Evolutionary conservation across 2,797 vertebrate genomes (phyloP).

Genomic region (Enteromius mattozi): DNA sequence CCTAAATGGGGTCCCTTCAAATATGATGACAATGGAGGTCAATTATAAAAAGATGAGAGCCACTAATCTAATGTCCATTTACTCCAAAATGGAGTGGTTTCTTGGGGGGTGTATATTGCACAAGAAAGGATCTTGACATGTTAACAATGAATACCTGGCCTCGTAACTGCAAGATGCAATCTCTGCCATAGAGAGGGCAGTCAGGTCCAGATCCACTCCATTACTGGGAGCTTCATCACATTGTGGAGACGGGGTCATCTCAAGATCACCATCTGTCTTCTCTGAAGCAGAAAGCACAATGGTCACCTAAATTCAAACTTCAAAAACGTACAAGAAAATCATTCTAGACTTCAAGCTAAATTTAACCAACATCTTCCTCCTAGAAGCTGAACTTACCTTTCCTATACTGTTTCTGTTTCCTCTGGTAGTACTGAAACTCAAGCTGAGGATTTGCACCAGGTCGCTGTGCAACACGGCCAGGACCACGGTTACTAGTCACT

Average conservation of each 20-base stretch:
- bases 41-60: not conserved
- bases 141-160: constrained; percentile 84
- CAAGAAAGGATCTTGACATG: not conserved
- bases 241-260: constrained; percentile 79
- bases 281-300: constrained; percentile 61
- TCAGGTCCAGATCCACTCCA: constrained; percentile 75
- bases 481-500: constrained; percentile 95
- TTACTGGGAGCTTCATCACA: constrained; percentile 75
- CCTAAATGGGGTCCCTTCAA: not conserved
- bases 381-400: constrained; percentile 74
- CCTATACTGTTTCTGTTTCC: constrained; percentile 79
- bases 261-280: constrained; percentile 71
- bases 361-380: not conserved
- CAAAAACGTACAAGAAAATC: not conserved
- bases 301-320: not conserved
- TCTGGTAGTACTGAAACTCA: constrained; percentile 92
- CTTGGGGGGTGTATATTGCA: not conserved
- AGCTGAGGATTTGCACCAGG: constrained; percentile 87
- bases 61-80: not conserved
- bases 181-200: constrained; percentile 92
- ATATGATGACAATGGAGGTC: not conserved
- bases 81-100: not conserved
- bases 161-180: constrained; percentile 99
- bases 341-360: not conserved
- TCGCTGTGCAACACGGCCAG: constrained; percentile 81